Base-by-base conservation (phyloP, 2,888 invertebrate species). In the Cylloceria caligata region DNA sequence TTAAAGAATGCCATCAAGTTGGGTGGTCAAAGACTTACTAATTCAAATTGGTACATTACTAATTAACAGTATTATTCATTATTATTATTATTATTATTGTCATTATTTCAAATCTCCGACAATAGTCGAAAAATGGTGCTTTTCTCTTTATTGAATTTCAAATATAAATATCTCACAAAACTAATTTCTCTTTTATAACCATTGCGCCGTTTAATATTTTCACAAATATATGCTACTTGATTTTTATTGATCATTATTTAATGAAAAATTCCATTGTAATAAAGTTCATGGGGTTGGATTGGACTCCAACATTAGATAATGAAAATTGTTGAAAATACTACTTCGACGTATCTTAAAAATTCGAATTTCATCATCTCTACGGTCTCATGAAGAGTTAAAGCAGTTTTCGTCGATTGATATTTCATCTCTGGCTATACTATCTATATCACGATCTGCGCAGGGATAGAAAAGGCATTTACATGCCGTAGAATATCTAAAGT, bases 401-500 rank as follows among this genome's bases (percentile, higher is more conserved):
- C 4, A 11, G 3, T 6, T 72, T 36, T 62, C 55, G 65, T 42
- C 21, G 36, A 78, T 78, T 65, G 34, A 71, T 69, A 78, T 74
- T 74, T 74, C 49, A 67, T 65, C 71, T 13, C 52, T 36, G 36
- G n/a, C 24, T 52, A n/a, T 36, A 52, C n/a, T 27, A 27, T 45
- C 36, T 39, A 55, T 52, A 16, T 39, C 27, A 52, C 19, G 69
- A 55, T 52, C 49, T 64, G 39, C 67, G 2, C 57, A 78, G 65
- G 65, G 24, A 60, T 42, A 55, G 71, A 52, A 49, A 74, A 64
- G 49, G 39, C 71, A 65, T 71, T 65, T 24, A 64, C 69, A 65
- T 71, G 75, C 67, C 65, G 39, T 42, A 39, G 60, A 74, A 74
- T 80, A 39, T 52, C 30, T 42, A 65, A 74, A 67, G 34, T 68